A percentile compares a stretch with the other conserved stretches of the same genome.
Evolutionary conservation across 2,888 invertebrate species (phyloP).

Genomic region (Lithodes maja): DNA sequence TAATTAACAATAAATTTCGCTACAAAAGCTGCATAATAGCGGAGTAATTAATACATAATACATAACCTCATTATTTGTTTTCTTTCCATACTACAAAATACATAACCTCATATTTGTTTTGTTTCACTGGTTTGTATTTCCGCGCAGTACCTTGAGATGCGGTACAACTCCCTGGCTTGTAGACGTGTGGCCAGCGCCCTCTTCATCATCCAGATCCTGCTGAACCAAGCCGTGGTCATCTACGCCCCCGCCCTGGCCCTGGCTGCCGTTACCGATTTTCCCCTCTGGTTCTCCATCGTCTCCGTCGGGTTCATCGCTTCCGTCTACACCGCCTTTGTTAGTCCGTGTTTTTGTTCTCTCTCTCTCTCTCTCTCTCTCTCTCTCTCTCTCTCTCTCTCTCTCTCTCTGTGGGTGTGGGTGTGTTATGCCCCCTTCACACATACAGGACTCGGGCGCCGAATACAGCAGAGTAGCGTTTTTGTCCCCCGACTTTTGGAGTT

Average conservation of each 20-base stretch:
- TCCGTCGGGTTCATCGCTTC: conserved; percentile 68
- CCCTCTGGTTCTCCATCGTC: conserved; percentile 68
- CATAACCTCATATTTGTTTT: no score
- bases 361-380: background rate
- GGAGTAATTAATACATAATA: no score
- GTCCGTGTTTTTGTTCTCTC: background rate
- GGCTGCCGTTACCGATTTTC: conserved; percentile 68
- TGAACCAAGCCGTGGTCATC: conserved; percentile 73
- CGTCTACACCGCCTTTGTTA: conserved; percentile 70
- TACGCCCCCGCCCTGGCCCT: conserved; percentile 72
- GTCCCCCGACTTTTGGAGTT: no score
- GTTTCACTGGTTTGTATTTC: background rate
- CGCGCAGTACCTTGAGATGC: conserved; percentile 72
- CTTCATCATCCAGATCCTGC: conserved; percentile 72
- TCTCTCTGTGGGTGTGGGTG: background rate
- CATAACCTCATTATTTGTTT: no score
- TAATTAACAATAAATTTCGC: no score
- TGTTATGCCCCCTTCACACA: background rate
- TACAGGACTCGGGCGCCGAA: no score
- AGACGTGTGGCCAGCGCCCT: conserved; percentile 72
- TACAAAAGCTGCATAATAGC: no score
- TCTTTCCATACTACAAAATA: no score
- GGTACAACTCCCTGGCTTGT: conserved; percentile 72
- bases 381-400: background rate
- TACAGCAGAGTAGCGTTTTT: no score